phyloP scores from a whole-genome alignment of 2,113 vertebrate genomes.

The Dasyprocta punctata region DNA sequence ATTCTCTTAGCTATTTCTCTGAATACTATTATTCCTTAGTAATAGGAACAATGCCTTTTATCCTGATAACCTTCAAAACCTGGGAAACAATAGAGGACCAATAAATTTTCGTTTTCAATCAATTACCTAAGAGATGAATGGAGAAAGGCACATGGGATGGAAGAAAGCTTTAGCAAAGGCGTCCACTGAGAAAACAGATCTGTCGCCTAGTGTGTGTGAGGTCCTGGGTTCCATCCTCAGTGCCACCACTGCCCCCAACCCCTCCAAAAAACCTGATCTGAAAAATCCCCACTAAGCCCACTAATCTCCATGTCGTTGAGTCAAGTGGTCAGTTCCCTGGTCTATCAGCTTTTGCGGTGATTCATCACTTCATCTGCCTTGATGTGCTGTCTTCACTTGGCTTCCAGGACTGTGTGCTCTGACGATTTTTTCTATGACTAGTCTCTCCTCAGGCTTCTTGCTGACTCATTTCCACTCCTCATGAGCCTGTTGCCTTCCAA shows the following conservation, averaged over 20 bases:
- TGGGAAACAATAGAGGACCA: neutral
- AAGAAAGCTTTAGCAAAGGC: neutral
- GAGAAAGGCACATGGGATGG: neutral
- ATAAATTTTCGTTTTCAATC: neutral
- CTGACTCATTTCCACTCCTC: neutral
- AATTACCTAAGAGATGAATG: neutral
- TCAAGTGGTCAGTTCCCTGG: neutral
- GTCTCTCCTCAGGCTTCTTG: neutral
- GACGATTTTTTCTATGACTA: neutral
- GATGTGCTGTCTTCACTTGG: neutral
- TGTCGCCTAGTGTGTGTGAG: neutral
- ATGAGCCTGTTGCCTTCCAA: neutral
- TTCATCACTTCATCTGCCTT: neutral
- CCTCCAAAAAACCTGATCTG: neutral
- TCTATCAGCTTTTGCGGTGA: neutral
- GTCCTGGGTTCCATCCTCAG: neutral
- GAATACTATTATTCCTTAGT: neutral
- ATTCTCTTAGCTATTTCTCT: neutral
- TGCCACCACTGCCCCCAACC: too few relatives aligned
- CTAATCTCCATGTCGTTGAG: neutral
- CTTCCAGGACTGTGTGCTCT: neutral
- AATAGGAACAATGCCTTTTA: neutral
- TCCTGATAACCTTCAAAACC: conserved; percentile 16
- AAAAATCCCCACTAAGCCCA: neutral
- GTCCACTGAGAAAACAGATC: neutral